Evolutionary conservation across 2,888 invertebrate genomes (phyloP), one percentile per base, ranked within the genome.

Genomic region (Melinaea menophilus): DNA sequence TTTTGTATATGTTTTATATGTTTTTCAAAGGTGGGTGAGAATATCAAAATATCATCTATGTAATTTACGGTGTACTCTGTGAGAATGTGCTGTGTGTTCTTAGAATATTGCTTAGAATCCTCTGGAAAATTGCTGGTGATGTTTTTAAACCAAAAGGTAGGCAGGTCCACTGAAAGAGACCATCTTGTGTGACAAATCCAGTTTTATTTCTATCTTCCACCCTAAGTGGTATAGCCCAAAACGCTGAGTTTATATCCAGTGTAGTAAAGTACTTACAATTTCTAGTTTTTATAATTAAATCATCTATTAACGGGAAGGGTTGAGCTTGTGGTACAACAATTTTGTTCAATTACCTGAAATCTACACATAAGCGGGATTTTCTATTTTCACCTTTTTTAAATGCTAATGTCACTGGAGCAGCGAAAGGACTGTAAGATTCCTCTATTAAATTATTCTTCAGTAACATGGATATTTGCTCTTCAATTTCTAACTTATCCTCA

Each of bases 121-220:
- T 74, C 62, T 84, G 81, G 65, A 84, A 84, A 54, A 80, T 80
- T 0, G 79, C 75, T 33, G 79, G 76, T 1, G 79, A 70, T 0
- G 80, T 78, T 62, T 79, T 81, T 9, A 78, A 72, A 1, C 79
- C 79, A 72, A 75, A 80, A 0, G 80, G 81, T 34, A 81, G 60
- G 58, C 79, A 76, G 0, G 76, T 22, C 22, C 22, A 22, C 22
- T 22, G 0, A 1, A 22, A 22, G 22, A 1, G 22, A 22, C 22
- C 22, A 22, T 22, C 77, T 74, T 76, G 62, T 11, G 70, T 71
- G 1, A 73, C 72, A 70, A 79, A 80, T 55, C 59, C 79, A 1
- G 76, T 78, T 64, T 80, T 80, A 2, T 72, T 31, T 69, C 71
- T 76, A 60, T 79, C 79, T 72, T 75, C 64, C 13, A 77, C 69